Conservation (phyloP, 2,888 invertebrate species). For the Sarcophaga carnaria region DNA sequence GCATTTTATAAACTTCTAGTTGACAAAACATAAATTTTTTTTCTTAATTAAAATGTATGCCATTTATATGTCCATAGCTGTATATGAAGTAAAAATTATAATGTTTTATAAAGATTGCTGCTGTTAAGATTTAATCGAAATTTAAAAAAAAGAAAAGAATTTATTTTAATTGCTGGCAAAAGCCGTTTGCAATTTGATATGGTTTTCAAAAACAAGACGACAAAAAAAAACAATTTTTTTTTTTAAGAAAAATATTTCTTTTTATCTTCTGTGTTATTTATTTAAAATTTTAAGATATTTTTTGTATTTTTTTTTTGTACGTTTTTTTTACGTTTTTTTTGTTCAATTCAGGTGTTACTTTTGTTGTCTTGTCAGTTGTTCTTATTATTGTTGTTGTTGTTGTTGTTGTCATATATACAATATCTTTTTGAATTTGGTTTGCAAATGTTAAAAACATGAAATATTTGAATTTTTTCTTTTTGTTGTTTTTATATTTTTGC, state of each 20-base stretch:
- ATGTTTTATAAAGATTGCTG: neutral
- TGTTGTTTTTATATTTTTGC: neutral
- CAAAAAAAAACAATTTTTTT: neutral
- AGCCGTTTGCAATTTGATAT: slow-evolving; percentile 53
- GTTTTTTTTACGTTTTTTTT: slow-evolving; percentile 23
- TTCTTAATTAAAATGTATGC: no score
- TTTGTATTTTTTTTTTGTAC: neutral
- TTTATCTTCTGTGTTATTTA: neutral
- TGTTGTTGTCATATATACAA: slow-evolving; percentile 10
- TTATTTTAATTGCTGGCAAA: neutral
- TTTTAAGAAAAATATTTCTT: neutral
- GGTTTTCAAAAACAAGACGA: slow-evolving; percentile 24
- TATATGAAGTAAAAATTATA: no score
- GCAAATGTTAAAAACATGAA: slow-evolving; percentile 50
- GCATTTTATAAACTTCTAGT: no score
- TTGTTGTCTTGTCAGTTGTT: slow-evolving; percentile 12
- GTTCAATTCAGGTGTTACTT: slow-evolving; percentile 57
- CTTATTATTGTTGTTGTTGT: slow-evolving; percentile 20
- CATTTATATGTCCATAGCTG: no score
- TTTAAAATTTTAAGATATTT: no score
- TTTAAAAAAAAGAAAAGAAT: neutral
- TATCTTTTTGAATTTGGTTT: slow-evolving; percentile 8
- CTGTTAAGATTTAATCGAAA: neutral
- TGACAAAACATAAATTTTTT: no score
- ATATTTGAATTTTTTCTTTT: slow-evolving; percentile 2